Percentiles rank a stretch among this genome's conserved stretches.
These are phyloP conservation scores for Spialia ferax DNA, from an alignment of 2,888 invertebrate species.

Conservation along the genomic window DNA sequence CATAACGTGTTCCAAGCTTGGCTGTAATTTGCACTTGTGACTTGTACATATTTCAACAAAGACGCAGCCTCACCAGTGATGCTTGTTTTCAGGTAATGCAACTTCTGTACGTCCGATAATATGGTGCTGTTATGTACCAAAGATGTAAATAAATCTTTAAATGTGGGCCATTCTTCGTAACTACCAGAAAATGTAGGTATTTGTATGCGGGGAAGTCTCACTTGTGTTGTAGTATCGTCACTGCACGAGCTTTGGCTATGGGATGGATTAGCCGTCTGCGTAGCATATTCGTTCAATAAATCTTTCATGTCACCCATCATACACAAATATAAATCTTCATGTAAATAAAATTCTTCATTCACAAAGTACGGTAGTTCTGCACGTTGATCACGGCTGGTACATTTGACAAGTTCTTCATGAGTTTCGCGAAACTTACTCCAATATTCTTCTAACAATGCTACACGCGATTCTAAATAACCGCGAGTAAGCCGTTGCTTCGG, in stretches of 20 bases:
- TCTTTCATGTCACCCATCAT: neutral
- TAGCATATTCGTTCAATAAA: neutral
- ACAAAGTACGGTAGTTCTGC: neutral
- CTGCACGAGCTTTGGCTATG: neutral
- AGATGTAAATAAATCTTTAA: slow-evolving; percentile 2
- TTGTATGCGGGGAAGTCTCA: neutral
- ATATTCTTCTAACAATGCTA: neutral
- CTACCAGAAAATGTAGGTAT: neutral
- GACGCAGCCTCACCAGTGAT: neutral
- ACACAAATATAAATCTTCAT: neutral
- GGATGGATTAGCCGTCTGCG: neutral
- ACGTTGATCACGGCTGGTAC: neutral
- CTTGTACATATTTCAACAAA: neutral
- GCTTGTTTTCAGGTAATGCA: neutral
- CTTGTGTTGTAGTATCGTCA: neutral
- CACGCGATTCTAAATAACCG: neutral
- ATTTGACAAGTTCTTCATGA: neutral
- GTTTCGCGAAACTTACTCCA: neutral
- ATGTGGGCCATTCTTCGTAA: neutral
- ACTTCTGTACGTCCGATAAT: neutral
- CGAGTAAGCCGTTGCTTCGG: neutral
- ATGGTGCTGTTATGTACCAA: neutral
- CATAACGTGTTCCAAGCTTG: neutral
- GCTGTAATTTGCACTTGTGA: neutral
- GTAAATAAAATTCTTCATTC: slow-evolving; percentile 4